Evolutionary conservation across 2,888 invertebrate species (phyloP).

Genomic region (Odontocolon sp.): DNA sequence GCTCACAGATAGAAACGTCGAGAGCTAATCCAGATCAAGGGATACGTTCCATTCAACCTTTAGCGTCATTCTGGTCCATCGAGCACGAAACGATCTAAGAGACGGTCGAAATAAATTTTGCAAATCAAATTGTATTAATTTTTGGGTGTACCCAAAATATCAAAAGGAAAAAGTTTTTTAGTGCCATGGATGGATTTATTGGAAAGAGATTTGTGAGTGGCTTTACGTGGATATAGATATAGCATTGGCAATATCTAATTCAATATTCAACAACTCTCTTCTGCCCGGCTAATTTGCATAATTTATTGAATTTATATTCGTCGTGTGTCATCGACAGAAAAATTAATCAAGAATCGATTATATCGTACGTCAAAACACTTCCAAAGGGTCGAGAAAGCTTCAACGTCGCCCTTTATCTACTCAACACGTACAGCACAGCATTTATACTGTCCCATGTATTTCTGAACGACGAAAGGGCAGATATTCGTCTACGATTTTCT

Average conservation of each 20-base stretch:
- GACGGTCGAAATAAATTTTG: neutral
- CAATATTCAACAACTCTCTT: constrained; percentile 65
- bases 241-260: constrained; percentile 65
- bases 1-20: constrained; percentile 45
- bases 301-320: constrained; percentile 73
- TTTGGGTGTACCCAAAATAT: too few species aligned
- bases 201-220: too few species aligned
- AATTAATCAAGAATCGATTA: constrained; percentile 74
- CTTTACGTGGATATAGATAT: constrained; percentile 39
- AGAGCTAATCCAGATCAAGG: constrained; percentile 66
- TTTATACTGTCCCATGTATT: constrained; percentile 43
- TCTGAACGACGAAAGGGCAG: constrained; percentile 39
- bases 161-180: too few species aligned
- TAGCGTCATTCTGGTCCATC: constrained; percentile 50
- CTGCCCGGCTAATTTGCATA: constrained; percentile 69
- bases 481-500: constrained; percentile 20
- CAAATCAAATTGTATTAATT: neutral
- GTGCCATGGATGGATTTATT: too few species aligned
- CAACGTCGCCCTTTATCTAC: constrained; percentile 31
- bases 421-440: constrained; percentile 21
- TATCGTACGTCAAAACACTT: constrained; percentile 58
- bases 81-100: neutral
- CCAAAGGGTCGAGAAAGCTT: constrained; percentile 43
- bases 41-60: constrained; percentile 62
- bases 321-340: constrained; percentile 73